phyloP scores from a whole-genome alignment of 2,797 vertebrate species.

The Siniperca undulata region DNA sequence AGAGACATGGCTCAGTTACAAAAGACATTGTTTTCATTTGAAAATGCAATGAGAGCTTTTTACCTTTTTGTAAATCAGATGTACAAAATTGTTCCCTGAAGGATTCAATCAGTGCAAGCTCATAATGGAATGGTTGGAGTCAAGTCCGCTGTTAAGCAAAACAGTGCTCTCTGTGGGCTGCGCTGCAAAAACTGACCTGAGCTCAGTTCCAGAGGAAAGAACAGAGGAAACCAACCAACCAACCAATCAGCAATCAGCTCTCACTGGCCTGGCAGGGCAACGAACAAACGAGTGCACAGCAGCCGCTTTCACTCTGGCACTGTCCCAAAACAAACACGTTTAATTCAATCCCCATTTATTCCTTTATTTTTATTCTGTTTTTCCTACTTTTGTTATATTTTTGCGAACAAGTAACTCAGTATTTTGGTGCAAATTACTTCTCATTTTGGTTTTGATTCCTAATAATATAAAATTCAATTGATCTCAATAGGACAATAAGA shows the following conservation, averaged over 20 bases:
- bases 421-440: background rate
- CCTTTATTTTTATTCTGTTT: background rate
- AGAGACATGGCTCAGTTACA: constrained; percentile 21
- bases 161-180: constrained; percentile 62
- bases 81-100: constrained; percentile 2
- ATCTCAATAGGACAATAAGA: background rate
- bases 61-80: background rate
- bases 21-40: background rate
- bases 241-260: constrained; percentile 71
- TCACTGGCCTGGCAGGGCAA: constrained; percentile 52
- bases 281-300: constrained; percentile 44
- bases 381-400: background rate
- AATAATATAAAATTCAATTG: constrained; percentile 12
- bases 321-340: background rate
- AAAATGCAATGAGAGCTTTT: constrained; percentile 4
- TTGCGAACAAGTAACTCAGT: background rate
- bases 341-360: background rate
- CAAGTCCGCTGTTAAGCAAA: constrained; percentile 15
- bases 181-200: constrained; percentile 77
- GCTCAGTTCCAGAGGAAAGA: constrained; percentile 81
- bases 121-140: constrained; percentile 9
- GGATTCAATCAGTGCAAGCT: constrained; percentile 9
- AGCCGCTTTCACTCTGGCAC: constrained; percentile 75
- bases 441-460: background rate
- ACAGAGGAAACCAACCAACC: constrained; percentile 66